Percentiles rank a stretch among this genome's conserved stretches.
Evolutionary conservation across 2,797 vertebrate genomes (phyloP).

Genomic region (Cygnus olor): DNA sequence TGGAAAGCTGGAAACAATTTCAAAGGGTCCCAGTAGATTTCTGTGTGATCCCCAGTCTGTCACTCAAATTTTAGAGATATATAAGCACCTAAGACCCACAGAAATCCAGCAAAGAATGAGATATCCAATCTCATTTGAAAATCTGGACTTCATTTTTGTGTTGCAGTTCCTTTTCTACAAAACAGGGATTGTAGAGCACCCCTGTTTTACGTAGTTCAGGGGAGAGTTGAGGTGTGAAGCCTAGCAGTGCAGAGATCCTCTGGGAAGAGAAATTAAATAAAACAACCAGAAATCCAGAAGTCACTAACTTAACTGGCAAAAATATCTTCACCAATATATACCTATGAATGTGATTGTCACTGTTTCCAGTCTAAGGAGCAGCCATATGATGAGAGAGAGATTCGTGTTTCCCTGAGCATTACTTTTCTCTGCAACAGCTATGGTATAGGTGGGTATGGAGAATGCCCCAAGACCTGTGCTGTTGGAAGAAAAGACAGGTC

Average conservation of each 20-base stretch:
- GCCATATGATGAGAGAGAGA: neutral
- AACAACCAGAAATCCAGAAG: neutral
- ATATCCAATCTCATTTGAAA: neutral
- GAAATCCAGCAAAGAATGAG: neutral
- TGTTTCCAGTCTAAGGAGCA: neutral
- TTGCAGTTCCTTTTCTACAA: neutral
- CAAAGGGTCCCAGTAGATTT: neutral
- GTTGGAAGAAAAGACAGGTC: neutral
- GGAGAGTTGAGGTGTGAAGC: neutral
- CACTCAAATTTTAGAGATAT: neutral
- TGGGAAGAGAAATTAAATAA: neutral
- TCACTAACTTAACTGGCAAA: neutral
- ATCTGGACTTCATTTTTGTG: neutral
- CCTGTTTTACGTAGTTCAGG: neutral
- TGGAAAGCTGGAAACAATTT: neutral
- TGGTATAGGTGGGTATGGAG: neutral
- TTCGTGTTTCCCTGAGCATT: neutral
- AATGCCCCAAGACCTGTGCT: neutral
- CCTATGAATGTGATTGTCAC: neutral
- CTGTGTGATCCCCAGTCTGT: neutral
- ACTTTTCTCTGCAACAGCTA: neutral
- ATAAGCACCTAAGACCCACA: neutral
- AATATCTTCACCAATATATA: neutral
- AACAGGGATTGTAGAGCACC: neutral
- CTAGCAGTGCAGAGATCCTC: neutral